Evolutionary conservation across 1,140 invertebrate genomes (phyloP).

Genomic region (Pteromalus puparum): DNA sequence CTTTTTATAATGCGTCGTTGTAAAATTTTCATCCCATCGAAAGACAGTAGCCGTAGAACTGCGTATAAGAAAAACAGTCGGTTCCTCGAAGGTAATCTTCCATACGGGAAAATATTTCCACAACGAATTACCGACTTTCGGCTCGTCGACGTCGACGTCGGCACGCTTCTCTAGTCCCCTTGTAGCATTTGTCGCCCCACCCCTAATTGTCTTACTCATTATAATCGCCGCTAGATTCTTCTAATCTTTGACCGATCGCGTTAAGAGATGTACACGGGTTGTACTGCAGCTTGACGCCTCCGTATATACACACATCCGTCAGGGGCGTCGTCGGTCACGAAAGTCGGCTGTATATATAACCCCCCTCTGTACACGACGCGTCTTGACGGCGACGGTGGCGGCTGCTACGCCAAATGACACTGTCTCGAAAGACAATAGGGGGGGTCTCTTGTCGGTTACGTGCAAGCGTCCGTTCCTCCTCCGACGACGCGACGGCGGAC

Average conservation of each 20-base stretch:
- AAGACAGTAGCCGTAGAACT: too few species aligned
- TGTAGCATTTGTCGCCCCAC: too few species aligned
- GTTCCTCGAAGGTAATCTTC: neutral
- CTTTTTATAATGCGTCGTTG: too few species aligned
- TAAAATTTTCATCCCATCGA: too few species aligned
- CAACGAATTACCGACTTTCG: neutral
- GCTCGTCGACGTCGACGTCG: too few species aligned
- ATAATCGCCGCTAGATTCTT: constrained; percentile 6
- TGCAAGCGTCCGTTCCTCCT: neutral
- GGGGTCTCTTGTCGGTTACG: neutral
- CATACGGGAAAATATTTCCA: neutral
- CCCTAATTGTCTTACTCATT: constrained; percentile 33
- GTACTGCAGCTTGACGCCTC: neutral
- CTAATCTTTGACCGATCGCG: constrained; percentile 30
- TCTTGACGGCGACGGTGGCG: neutral
- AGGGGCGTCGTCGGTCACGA: constrained; percentile 20
- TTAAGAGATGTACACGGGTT: neutral
- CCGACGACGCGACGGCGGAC: neutral
- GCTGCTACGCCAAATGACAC: constrained; percentile 1
- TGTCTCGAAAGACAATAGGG: neutral
- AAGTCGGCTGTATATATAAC: neutral
- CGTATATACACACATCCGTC: neutral
- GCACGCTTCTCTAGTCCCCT: too few species aligned
- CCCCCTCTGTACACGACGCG: neutral
- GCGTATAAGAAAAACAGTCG: too few species aligned